Evolutionary conservation across 1,140 invertebrate genomes (phyloP), one percentile per base, ranked within the genome.

Genomic region (Schlechtendalia chinensis): DNA sequence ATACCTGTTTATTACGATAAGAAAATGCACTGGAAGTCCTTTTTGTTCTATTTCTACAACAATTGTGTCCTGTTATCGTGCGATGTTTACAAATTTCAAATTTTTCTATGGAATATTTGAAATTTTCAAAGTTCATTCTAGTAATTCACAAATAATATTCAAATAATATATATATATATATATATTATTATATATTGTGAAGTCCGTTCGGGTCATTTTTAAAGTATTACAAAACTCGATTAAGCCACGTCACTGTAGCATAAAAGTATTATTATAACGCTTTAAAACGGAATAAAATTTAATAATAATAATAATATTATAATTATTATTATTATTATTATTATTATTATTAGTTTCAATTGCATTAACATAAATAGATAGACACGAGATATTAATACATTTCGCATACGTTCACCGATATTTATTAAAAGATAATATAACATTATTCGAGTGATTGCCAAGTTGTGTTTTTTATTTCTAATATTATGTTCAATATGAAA

Each of bases 241-340:
- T 29, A 72, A 54, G 53, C 69, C 69, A 8, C 32, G 32, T 39
- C 8, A 14, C 65, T n/a, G n/a, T n/a, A n/a, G n/a, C 56, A 0
- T 6, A 29, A 24, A 39, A 8, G 54, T 54, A 54, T 54, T 54
- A 72, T 47, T n/a, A 24, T 29, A 53, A 27, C 4, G 47, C 24
- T 54, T 54, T 29, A 72, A 72, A 54, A 72, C n/a, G 47, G 24
- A 72, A 29, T 29, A 47, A 29, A 54, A 72, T 72, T 72, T 3
- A 39, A 39, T 8, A 8, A 39, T 39, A 39, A 39, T 39, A 39
- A 39, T n/a, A n/a, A n/a, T n/a, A n/a, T n/a, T n/a, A n/a, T n/a
- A n/a, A n/a, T n/a, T n/a, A n/a, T n/a, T n/a, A n/a, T n/a, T n/a
- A n/a, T n/a, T n/a, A n/a, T n/a, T n/a, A n/a, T n/a, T n/a, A n/a